phyloP scores from a whole-genome alignment of 2,797 vertebrate species.

The Anisognathus igniventris region DNA sequence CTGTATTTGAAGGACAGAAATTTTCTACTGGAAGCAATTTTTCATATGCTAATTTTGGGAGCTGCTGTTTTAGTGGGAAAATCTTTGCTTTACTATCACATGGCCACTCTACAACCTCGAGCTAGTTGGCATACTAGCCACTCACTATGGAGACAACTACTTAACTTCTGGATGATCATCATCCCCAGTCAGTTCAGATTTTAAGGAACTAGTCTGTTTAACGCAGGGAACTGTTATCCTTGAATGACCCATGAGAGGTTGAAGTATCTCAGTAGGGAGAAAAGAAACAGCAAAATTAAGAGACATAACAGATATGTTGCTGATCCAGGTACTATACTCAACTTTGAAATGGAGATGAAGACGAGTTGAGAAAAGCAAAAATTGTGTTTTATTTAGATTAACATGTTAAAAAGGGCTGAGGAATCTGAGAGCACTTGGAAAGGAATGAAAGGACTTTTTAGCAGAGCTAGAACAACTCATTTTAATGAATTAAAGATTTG shows the following conservation, averaged over 20 bases:
- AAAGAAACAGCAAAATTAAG: slow-evolving; percentile 30
- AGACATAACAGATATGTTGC: neutral
- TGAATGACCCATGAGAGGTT: slow-evolving; percentile 4
- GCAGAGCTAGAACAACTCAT: slow-evolving; percentile 9
- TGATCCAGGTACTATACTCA: neutral
- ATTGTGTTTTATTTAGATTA: slow-evolving; percentile 38
- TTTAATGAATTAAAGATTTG: slow-evolving; percentile 65
- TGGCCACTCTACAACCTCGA: fast-evolving
- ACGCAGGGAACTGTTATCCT: slow-evolving; percentile 35
- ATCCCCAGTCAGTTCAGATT: neutral
- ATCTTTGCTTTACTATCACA: neutral
- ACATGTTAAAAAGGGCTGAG: neutral
- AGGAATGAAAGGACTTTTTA: slow-evolving; percentile 39
- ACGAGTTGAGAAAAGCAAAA: neutral
- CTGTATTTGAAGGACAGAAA: neutral
- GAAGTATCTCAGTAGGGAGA: neutral
- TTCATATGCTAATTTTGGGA: neutral
- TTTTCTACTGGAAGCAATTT: neutral
- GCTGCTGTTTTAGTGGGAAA: neutral
- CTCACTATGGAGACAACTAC: neutral
- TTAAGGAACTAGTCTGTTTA: neutral
- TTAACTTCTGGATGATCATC: neutral
- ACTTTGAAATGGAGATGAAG: slow-evolving; percentile 57
- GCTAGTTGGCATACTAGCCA: neutral
- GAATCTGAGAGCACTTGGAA: slow-evolving; percentile 43